Evolutionary conservation across 2,113 vertebrate genomes (phyloP).

Genomic region (Thunnus thynnus): DNA sequence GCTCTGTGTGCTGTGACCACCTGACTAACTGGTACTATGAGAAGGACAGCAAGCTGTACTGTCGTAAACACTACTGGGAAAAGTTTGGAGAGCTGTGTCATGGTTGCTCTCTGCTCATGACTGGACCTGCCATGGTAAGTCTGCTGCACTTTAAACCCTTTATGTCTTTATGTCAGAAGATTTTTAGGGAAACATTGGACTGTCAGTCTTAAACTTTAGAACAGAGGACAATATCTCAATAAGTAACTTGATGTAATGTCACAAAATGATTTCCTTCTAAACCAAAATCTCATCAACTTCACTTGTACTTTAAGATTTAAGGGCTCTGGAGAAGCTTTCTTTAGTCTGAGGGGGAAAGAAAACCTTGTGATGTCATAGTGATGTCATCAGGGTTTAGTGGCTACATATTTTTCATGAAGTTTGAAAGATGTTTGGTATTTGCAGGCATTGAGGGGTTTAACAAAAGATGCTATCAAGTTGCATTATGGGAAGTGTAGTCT

Average conservation of each 20-base stretch:
- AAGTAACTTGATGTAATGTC: no score
- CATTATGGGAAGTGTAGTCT: background rate
- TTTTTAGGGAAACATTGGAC: background rate
- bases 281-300: background rate
- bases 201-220: background rate
- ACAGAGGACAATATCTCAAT: background rate
- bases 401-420: background rate
- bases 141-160: slow-evolving; percentile 4
- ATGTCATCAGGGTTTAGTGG: no score
- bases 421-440: background rate
- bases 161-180: background rate
- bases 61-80: slow-evolving; percentile 95
- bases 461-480: background rate
- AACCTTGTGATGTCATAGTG: no score
- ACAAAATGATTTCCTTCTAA: background rate
- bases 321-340: no score
- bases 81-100: slow-evolving; percentile 96
- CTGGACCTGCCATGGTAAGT: slow-evolving; percentile 94
- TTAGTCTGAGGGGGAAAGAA: no score
- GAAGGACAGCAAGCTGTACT: slow-evolving; percentile 94
- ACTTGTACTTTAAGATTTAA: background rate
- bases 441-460: background rate
- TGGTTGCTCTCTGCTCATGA: slow-evolving; percentile 96
- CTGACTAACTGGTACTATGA: slow-evolving; percentile 97
- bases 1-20: slow-evolving; percentile 93